Conservation (phyloP, 2,797 vertebrate genomes). For the Kryptopterus vitreolus region DNA sequence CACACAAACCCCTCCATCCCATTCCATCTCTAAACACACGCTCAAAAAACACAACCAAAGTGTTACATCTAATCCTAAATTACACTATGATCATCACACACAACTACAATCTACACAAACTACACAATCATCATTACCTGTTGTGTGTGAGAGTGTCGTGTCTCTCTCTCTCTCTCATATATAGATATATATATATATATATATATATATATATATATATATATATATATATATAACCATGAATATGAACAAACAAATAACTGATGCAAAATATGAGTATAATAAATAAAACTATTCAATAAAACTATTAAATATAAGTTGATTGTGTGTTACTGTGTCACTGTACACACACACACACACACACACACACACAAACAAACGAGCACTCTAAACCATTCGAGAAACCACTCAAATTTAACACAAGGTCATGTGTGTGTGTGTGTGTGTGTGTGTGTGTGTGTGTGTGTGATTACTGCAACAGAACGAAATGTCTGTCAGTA, state of each 20-base stretch:
- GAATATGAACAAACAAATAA: too few species aligned
- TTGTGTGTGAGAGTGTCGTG: too few species aligned
- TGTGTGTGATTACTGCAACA: neutral
- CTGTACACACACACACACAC: neutral
- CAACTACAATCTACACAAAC: neutral
- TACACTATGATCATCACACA: too few species aligned
- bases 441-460: too few species aligned
- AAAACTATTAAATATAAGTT: too few species aligned
- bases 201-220: neutral
- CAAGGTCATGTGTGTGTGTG: neutral
- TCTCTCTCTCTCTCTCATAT: too few species aligned
- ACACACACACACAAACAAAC: neutral
- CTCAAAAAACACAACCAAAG: too few species aligned
- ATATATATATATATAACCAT: neutral
- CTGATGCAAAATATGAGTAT: too few species aligned
- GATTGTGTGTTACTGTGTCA: too few species aligned
- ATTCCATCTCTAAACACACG: conserved; percentile 12
- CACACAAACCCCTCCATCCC: neutral
- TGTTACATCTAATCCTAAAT: neutral
- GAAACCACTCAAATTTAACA: neutral
- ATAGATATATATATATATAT: neutral
- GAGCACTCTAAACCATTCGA: too few species aligned
- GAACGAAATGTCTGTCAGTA: neutral
- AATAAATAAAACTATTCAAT: too few species aligned
- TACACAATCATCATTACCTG: neutral